Evolutionary conservation across 2,888 invertebrate genomes (phyloP).

Genomic region (Sturmia bella): DNA sequence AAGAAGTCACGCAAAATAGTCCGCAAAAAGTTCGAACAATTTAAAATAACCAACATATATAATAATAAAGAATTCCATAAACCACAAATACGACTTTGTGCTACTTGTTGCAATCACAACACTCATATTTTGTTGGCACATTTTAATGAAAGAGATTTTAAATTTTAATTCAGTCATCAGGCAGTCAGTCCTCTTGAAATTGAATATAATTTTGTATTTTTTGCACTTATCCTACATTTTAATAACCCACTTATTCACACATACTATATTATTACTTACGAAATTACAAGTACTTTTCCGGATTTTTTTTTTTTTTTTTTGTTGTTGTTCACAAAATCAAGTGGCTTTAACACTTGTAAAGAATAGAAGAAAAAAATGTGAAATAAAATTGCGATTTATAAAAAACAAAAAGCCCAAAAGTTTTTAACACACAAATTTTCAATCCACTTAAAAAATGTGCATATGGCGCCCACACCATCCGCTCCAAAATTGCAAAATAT

Average conservation of each 20-base stretch:
- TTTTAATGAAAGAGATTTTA: too few species aligned
- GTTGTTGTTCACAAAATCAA: slow-evolving; percentile 57
- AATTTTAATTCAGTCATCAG: background rate
- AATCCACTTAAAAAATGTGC: slow-evolving; percentile 41
- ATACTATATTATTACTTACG: slow-evolving; percentile 42
- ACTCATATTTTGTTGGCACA: too few species aligned
- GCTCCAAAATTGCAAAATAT: slow-evolving; percentile 55
- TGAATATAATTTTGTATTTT: slow-evolving; percentile 5
- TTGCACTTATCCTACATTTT: slow-evolving; percentile 55
- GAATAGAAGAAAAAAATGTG: slow-evolving; percentile 32
- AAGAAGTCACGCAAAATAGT: too few species aligned
- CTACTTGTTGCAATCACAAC: too few species aligned
- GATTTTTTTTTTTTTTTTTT: slow-evolving; percentile 23
- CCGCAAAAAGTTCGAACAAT: too few species aligned
- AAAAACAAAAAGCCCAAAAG: slow-evolving; percentile 36
- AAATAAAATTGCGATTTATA: slow-evolving; percentile 13
- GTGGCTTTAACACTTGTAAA: slow-evolving; percentile 65
- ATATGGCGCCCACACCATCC: slow-evolving; percentile 67
- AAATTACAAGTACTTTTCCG: slow-evolving; percentile 36
- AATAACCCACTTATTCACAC: slow-evolving; percentile 66
- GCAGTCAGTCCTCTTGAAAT: background rate
- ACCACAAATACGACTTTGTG: too few species aligned
- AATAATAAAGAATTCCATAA: background rate
- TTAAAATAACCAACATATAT: background rate
- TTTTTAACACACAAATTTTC: slow-evolving; percentile 38